These are phyloP conservation scores for Branchellion lobata DNA, from an alignment of 2,888 invertebrate species.

Conservation along the genomic window DNA sequence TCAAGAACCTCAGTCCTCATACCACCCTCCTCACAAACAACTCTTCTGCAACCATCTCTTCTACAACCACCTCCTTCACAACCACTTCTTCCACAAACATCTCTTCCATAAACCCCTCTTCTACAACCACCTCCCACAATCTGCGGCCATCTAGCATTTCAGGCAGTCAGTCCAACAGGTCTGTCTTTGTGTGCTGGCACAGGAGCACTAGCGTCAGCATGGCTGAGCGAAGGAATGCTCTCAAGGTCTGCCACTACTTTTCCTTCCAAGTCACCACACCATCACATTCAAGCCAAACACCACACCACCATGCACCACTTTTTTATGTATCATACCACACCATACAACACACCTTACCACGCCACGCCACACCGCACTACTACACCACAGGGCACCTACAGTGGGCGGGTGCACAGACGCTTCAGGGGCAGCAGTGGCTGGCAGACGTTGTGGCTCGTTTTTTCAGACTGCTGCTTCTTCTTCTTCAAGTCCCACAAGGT, in stretches of 20 bases:
- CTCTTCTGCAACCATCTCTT: too few species aligned
- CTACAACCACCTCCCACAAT: too few species aligned
- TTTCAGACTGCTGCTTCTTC: constrained; percentile 91
- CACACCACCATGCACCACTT: too few species aligned
- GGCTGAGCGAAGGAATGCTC: constrained; percentile 72
- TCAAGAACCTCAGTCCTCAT: too few species aligned
- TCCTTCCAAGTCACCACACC: background rate
- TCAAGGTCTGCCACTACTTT: constrained; percentile 66
- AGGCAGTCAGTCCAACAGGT: constrained; percentile 59
- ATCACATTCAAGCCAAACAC: background rate
- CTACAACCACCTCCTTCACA: too few species aligned
- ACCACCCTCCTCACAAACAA: too few species aligned
- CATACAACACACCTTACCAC: too few species aligned
- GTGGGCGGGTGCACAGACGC: constrained; percentile 91
- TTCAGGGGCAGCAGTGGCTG: constrained; percentile 97
- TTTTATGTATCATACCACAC: background rate
- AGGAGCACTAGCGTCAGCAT: constrained; percentile 79
- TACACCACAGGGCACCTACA: constrained; percentile 69
- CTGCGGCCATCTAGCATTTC: background rate
- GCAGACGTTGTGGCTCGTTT: constrained; percentile 98
- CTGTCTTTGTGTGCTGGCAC: constrained; percentile 97
- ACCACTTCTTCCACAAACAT: too few species aligned
- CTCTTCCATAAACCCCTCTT: too few species aligned
- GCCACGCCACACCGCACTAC: background rate
- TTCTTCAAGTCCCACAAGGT: constrained; percentile 94